These are phyloP conservation scores for Dasypus novemcinctus DNA, from an alignment of 2,113 vertebrate species.

Conservation along the genomic window DNA sequence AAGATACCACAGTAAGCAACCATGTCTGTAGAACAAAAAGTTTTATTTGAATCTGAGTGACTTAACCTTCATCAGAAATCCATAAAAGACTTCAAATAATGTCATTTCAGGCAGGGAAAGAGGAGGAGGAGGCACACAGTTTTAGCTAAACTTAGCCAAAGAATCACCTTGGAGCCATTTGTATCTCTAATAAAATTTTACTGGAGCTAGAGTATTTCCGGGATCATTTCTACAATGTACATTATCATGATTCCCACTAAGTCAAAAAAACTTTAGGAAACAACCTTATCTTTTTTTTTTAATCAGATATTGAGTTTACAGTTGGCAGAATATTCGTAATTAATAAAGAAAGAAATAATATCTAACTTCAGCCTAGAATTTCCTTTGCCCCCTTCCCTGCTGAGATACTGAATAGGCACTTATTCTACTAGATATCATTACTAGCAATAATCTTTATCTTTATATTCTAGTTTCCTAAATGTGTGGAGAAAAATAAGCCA, in stretches of 20 bases:
- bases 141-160: not conserved
- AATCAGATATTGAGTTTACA: not conserved
- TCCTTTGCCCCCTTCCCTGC: not conserved
- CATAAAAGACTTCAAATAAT: not conserved
- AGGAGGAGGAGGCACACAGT: not conserved
- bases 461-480: conserved; percentile 80
- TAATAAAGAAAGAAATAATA: not conserved
- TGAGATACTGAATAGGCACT: not conserved
- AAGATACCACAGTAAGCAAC: not conserved
- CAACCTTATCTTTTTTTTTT: not conserved
- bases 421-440: conserved; percentile 7
- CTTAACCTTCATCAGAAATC: conserved; percentile 20
- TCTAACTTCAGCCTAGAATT: not conserved
- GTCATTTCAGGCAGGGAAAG: conserved; percentile 3
- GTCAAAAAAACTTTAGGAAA: conserved; percentile 20
- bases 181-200: not conserved
- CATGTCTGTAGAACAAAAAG: not conserved
- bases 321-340: conserved; percentile 12
- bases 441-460: conserved; percentile 64
- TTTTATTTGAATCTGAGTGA: conserved; percentile 30
- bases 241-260: not conserved
- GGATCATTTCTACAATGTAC: not conserved
- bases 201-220: not conserved
- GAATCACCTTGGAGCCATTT: not conserved
- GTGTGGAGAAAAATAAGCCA: conserved; percentile 71